Base-by-base conservation (phyloP, 1,140 invertebrate genomes). In the Drosophila paulistorum region DNA sequence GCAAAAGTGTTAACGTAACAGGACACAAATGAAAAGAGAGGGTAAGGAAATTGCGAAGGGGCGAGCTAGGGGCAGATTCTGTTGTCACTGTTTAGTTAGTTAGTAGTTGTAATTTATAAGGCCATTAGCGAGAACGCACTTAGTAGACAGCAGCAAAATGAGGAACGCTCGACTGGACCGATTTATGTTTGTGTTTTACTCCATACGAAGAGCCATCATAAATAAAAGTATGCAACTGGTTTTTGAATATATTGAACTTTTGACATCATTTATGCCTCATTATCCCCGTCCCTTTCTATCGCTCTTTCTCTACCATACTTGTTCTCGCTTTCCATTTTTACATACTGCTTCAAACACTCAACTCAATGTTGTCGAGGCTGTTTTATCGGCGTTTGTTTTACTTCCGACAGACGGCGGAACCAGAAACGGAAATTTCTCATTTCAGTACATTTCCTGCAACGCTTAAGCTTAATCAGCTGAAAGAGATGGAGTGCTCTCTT, bases 361-460 rank as follows among this genome's bases (percentile, higher is more conserved):
- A 54, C 65, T 68, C 54, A 75, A 65, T 74, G 64, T 59, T 39
- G 41, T 58, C 23, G 73, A 68, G 69, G 70, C 70, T 74, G 80
- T 84, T 87, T 87, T 87, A 87, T 87, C 84, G 85, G 77, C 84
- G 84, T 89, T 87, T 87, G 83, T 87, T 87, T 87, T 89, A 87
- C 77, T 87, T 87, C 83, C 83, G 83, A 89, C 80, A 77, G 83
- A 89, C 77, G 77, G 63, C 83, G 83, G 83, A 87, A 87, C 84
- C 83, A 87, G 83, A 89, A 87, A 74, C 83, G 83, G 83, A 87
- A 87, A 87, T 87, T 87, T 87, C 83, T 87, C 83, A 89, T 87
- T 87, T 89, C 84, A 80, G 79, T 87, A 87, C 83, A 87, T 87
- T 87, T 87, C 83, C 83, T 17, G 83, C 68, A 33, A 67, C 66